A percentile compares a stretch with the other conserved stretches of the same genome.
Conservation (phyloP, 2,113 vertebrate species). For the Telmatochromis sp. region DNA sequence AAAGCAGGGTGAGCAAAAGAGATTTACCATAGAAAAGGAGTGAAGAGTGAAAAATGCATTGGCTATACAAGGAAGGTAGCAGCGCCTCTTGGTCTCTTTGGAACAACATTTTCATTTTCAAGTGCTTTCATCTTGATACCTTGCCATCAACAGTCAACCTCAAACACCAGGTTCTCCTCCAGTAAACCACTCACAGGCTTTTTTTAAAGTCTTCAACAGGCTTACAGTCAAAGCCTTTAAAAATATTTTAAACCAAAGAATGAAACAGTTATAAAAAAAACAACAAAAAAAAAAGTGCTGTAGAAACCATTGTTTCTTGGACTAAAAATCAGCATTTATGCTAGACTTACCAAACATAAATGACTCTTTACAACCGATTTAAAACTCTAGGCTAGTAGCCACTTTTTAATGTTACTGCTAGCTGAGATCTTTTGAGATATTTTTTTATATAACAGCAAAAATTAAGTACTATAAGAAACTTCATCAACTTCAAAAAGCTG, state of each 20-base stretch:
- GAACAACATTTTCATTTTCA: constrained; percentile 6
- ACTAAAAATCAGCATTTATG: neutral
- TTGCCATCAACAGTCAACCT: neutral
- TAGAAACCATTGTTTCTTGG: neutral
- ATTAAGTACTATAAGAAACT: neutral
- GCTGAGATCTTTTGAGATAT: neutral
- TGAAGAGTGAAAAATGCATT: neutral
- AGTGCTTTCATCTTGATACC: neutral
- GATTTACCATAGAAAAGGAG: neutral
- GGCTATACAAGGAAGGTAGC: neutral
- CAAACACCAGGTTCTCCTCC: neutral
- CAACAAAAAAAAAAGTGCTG: neutral
- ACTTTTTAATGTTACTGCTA: neutral
- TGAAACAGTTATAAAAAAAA: neutral
- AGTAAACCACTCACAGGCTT: neutral
- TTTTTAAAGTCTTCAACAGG: neutral
- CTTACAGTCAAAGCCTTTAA: neutral
- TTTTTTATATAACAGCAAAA: neutral
- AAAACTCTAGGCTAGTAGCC: neutral
- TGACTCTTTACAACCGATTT: neutral
- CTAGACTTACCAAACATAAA: neutral
- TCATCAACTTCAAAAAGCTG: neutral
- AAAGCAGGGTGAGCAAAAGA: neutral
- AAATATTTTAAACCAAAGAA: neutral
- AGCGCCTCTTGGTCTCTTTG: neutral